Evolutionary conservation across 2,113 vertebrate genomes (phyloP), one percentile per base, ranked within the genome.

Genomic region (Thalassarche chlororhynchos): DNA sequence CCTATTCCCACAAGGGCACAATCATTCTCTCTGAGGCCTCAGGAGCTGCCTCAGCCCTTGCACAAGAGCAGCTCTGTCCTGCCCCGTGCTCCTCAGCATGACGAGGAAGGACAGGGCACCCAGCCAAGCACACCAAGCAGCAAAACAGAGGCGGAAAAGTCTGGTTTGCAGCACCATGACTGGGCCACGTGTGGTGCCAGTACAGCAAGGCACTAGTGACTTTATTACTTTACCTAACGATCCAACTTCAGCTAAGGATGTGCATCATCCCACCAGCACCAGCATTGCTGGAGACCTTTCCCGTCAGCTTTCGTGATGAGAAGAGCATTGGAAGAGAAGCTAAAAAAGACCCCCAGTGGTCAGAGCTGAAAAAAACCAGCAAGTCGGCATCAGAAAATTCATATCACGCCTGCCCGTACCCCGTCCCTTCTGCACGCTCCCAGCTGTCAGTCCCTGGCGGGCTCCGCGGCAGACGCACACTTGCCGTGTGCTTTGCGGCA

Each of bases 101-200:
- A 32, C 0, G 0, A 76, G 46, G 51, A 62, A 82, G 54, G 60
- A 49, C 40, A 47, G 32, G 5, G 84, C 52, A 84, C 9, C 19
- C 62, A 69, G 61, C 40, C 4, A 6, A 85, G 54, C 69, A 90
- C 40, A 44, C 4, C 0, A 0, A 0, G 52, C 55, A 71, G 68
- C 46, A 77, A 47, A 89, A 62, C 1, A 60, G 31, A 11, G 38
- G 62, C 65, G 77, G 68, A 55, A 17, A n/a, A 78, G 32, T 21
- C 49, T 17, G 46, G 71, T 64, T 34, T 61, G 65, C 74, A 91
- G 75, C 70, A 66, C 62, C 52, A 10, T 1, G 18, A 34, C 46
- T 14, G 26, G 23, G 25, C 46, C 55, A 15, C 0, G 4, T 6
- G 28, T 55, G 34, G 19, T 29, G 28, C 46, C 54, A 23, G 21